These are phyloP conservation scores for Tinamus guttatus DNA, from an alignment of 2,113 vertebrate species.

Conservation along the genomic window DNA sequence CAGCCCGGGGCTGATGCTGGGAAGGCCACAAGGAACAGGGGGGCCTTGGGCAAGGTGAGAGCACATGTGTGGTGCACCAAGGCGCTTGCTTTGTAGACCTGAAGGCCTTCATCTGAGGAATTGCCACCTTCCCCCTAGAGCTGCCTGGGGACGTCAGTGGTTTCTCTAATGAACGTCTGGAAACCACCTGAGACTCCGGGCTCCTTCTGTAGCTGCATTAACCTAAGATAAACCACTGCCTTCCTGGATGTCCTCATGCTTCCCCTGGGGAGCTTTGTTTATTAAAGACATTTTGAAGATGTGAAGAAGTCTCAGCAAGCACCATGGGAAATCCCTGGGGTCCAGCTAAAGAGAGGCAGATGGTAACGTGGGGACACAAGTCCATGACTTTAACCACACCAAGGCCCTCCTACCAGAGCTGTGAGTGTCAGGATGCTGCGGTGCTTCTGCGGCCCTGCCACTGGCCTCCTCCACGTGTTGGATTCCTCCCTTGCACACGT, in stretches of 20 bases:
- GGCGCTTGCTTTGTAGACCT: not conserved
- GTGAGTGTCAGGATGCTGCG: rapidly evolving
- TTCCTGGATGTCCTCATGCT: not conserved
- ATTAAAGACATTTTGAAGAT: rapidly evolving
- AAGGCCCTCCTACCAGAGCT: rapidly evolving
- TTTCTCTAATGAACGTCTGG: not conserved
- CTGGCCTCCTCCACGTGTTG: rapidly evolving
- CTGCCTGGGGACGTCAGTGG: not conserved
- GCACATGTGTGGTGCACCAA: no score
- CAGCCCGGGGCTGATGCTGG: not conserved
- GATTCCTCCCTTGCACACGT: not conserved
- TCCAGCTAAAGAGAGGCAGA: rapidly evolving
- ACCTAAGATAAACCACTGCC: not conserved
- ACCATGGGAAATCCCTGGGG: not conserved
- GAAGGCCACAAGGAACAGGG: not conserved
- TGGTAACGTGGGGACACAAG: not conserved
- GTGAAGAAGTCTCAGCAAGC: not conserved
- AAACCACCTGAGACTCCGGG: constrained; percentile 21
- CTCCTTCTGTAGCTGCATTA: rapidly evolving
- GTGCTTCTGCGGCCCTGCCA: not conserved
- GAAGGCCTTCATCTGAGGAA: not conserved
- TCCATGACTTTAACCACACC: not conserved
- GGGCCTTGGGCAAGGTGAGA: not conserved
- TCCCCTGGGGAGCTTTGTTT: rapidly evolving
- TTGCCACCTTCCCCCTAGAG: not conserved